Base-by-base conservation (phyloP, 2,888 invertebrate genomes). In the Drosophila affinis region DNA sequence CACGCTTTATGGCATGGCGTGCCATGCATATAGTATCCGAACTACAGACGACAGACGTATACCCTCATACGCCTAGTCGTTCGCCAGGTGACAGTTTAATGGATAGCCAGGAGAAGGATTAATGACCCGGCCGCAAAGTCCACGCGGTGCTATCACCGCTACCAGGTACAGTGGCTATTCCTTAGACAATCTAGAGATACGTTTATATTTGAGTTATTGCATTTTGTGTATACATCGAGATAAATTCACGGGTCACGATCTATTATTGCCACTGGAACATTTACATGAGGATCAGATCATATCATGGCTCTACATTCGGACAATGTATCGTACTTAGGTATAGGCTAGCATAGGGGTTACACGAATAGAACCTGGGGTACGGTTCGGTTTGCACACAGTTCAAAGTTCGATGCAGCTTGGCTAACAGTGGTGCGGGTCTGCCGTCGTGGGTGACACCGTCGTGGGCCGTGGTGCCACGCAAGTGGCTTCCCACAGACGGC, bases 401-500 rank as follows among this genome's bases (percentile, higher is more conserved):
- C 62, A 76, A 67, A 72, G 32, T 47, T 49, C 29, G 27, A 29
- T 14, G 44, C 24, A 52, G 61, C 59, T 52, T 44, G 21, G 46
- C 59, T 79, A 87, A 72, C 85, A 81, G 75, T 76, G 75, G 72
- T 82, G 86, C 62, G 72, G 73, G 65, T 87, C 88, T 72, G 87
- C 87, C 78, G 83, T 80, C 80, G 85, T 85, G 88, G 88, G 88
- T 57, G 86, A 86, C 86, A 88, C 81, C 78, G 83, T 78, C 68
- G 89, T 80, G 78, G 90, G 83, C 76, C 90, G 90, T 77, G 82
- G 89, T 77, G 81, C 89, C 77, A 90, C 90, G 83, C 89, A 89
- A 72, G 90, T 91, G 76, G 90, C 91, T 84, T 90, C 90, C 91
- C 90, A 90, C 76, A 90, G 85, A 78, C 90, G 90, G 81, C 90